Conservation (phyloP, 2,797 vertebrate genomes). For the Etheostoma perlongum region DNA sequence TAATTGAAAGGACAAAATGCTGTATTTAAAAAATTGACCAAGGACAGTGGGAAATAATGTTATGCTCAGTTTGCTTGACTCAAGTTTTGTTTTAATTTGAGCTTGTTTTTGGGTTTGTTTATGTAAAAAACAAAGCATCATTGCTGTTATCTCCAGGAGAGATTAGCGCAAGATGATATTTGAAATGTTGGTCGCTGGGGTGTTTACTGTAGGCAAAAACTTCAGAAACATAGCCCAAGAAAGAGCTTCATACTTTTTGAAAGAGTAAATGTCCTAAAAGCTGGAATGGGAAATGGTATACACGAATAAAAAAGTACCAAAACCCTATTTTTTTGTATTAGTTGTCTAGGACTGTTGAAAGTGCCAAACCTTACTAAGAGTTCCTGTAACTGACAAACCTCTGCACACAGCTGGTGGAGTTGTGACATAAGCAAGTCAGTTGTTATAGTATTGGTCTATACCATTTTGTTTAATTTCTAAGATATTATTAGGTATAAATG, state of each 20-base stretch:
- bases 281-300: constrained; percentile 49
- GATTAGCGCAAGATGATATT: constrained; percentile 64
- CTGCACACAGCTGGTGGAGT: constrained; percentile 43
- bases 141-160: constrained; percentile 78
- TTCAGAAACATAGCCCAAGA: constrained; percentile 37
- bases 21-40: constrained; percentile 71
- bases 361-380: constrained; percentile 61
- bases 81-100: constrained; percentile 62
- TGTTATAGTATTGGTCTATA: constrained; percentile 52
- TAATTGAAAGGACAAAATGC: constrained; percentile 57
- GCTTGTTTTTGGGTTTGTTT: constrained; percentile 50
- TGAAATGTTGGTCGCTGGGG: constrained; percentile 33
- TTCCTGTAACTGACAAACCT: constrained; percentile 36
- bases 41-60: constrained; percentile 59
- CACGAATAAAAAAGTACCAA: constrained; percentile 64
- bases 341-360: constrained; percentile 57
- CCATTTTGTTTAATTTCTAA: constrained; percentile 64
- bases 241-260: constrained; percentile 36
- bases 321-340: constrained; percentile 64
- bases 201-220: constrained; percentile 45
- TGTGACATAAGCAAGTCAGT: constrained; percentile 41
- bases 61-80: constrained; percentile 63
- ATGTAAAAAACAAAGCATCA: constrained; percentile 9
- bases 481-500: constrained; percentile 68
- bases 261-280: constrained; percentile 52